Evolutionary conservation across 2,113 vertebrate genomes (phyloP).

Genomic region (human (Homo sapiens)): DNA sequence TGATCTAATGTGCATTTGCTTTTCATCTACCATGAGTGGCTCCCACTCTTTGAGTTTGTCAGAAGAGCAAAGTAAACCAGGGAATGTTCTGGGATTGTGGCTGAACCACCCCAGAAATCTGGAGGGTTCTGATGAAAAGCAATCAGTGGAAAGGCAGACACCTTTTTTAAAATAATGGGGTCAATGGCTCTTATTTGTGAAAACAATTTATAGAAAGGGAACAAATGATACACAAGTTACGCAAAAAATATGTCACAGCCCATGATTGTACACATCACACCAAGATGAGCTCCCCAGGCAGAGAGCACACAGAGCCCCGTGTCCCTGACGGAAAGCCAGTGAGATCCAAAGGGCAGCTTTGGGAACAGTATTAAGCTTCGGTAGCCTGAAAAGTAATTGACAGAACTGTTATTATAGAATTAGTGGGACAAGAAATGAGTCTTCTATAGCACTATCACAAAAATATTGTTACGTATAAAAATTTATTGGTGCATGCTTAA

Average conservation of each 20-base stretch:
- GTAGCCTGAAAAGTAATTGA: accelerated
- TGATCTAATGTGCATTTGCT: neutral
- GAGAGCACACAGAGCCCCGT: accelerated
- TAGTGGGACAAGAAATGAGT: neutral
- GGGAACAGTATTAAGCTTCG: accelerated
- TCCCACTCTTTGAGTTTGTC: accelerated
- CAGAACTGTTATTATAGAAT: neutral
- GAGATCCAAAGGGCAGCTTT: too few species aligned
- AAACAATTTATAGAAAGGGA: neutral
- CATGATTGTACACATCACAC: accelerated
- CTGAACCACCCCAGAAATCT: accelerated
- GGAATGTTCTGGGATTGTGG: neutral
- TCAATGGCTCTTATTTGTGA: neutral
- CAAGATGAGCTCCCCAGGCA: accelerated
- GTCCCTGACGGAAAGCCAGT: accelerated
- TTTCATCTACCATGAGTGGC: accelerated
- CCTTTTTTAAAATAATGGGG: neutral
- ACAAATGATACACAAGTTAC: accelerated
- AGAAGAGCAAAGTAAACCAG: accelerated
- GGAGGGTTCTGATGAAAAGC: neutral
- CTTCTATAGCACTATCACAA: too few species aligned
- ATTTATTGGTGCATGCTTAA: neutral
- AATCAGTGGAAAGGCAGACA: neutral
- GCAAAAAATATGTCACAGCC: accelerated
- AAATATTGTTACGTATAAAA: neutral